phyloP scores from a whole-genome alignment of 2,797 vertebrate species.

The Microhierax caerulescens region DNA sequence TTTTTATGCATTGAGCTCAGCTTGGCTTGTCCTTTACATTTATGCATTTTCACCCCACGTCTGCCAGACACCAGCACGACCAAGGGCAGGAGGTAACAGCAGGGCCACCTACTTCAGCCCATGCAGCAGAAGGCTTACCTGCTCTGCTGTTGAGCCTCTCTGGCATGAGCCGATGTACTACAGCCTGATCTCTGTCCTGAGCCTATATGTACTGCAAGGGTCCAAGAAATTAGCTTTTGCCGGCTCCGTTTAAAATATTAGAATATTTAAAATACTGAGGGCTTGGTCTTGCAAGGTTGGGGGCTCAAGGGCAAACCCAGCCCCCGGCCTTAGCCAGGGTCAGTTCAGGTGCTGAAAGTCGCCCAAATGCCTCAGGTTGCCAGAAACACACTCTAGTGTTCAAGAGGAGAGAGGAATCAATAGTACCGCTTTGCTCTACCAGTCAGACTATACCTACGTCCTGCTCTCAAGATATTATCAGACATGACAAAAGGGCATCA shows the following conservation, averaged over 20 bases:
- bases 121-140: neutral
- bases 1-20: neutral
- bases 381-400: neutral
- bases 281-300: neutral
- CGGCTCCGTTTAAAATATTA: neutral
- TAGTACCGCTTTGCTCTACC: neutral
- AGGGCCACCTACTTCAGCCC: neutral
- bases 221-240: neutral
- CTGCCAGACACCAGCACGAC: neutral
- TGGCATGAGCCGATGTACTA: rapidly evolving
- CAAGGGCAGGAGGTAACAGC: neutral
- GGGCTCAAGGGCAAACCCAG: neutral
- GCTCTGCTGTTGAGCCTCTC: neutral
- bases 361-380: neutral
- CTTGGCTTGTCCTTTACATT: neutral
- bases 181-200: neutral
- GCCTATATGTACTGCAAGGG: rapidly evolving
- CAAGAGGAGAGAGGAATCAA: neutral
- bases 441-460: neutral
- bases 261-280: neutral
- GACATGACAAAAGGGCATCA: neutral
- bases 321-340: neutral
- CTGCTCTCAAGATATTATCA: neutral
- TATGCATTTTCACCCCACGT: neutral
- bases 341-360: neutral